Evolutionary conservation across 2,797 vertebrate species (phyloP), one percentile per base, ranked within the genome.

Genomic region (Halcyon badia): DNA sequence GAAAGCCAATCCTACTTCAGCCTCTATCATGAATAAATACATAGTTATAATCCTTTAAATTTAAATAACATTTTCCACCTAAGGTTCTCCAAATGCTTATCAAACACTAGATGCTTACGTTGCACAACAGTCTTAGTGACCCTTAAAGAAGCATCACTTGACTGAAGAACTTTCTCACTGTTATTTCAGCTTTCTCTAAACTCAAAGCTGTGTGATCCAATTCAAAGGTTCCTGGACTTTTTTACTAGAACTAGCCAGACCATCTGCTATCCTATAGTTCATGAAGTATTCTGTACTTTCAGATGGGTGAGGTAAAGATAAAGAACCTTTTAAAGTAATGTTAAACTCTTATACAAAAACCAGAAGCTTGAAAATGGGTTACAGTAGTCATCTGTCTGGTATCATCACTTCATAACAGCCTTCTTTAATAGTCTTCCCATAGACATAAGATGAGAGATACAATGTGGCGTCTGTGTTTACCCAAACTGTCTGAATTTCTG

Each of bases 1-100:
- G 83, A 70, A 92, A 90, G 64, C 81, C 92, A 95, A 61, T 87
- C 75, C 71, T 21, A 57, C 30, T 80, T 91, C 88, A 92, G 37
- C 14, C 20, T 79, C 30, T 62, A 24, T 79, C 52, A 85, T 39
- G 33, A 94, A 95, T 94, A 96, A 90, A 92, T 85, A 87, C 33
- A 87, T 66, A 76, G 51, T 65, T 64, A 83, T 57, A 70, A 65
- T 78, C 33, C 37, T 87, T 84, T 66, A 41, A 30, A 84, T 81
- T 83, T 86, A 92, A 94, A 80, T 48, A 51, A 46, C 21, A 46
- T 73, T 87, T 91, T 64, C n/a, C 26, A 42, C 77, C n/a, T 52
- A 61, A 70, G 28, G 33, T 14, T 70, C 60, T 83, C 60, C 75
- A 96, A 89, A 82, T 70, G 56, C 46, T 90, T 82, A 75, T 60